Evolutionary conservation across 2,113 vertebrate species (phyloP).

Genomic region (Theropithecus gelada): DNA sequence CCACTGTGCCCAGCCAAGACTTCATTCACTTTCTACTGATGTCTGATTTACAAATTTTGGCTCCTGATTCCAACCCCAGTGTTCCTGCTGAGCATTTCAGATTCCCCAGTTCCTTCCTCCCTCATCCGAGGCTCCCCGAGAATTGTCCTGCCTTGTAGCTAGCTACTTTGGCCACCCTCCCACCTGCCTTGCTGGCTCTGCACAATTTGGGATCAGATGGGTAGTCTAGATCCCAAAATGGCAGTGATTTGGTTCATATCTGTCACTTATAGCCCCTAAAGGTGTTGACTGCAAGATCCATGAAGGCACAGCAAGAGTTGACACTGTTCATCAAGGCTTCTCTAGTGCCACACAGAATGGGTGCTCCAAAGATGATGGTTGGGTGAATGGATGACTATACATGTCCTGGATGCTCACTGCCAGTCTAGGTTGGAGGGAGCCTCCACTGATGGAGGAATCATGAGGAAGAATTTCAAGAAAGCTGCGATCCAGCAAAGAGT

Average conservation of each 20-base stretch:
- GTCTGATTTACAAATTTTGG: not conserved
- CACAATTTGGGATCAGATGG: no score
- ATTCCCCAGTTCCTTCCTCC: not conserved
- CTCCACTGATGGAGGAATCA: not conserved
- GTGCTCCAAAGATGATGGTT: not conserved
- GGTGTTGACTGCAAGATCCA: not conserved
- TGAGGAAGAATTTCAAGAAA: not conserved
- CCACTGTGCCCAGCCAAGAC: not conserved
- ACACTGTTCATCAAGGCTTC: not conserved
- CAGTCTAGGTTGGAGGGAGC: not conserved
- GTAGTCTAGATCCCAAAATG: not conserved
- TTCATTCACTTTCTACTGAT: not conserved
- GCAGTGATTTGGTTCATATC: not conserved
- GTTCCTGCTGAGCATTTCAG: not conserved
- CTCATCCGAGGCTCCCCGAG: not conserved
- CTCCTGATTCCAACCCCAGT: not conserved
- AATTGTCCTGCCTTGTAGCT: not conserved
- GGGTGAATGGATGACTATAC: not conserved
- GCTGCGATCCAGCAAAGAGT: not conserved
- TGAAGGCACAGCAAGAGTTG: not conserved
- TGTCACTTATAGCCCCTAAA: conserved; percentile 39
- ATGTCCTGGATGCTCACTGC: not conserved
- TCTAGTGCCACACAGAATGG: not conserved
- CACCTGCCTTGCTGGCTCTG: not conserved
- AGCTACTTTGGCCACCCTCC: not conserved